Evolutionary conservation across 2,888 invertebrate genomes (phyloP).

Genomic region (Ectropis crepuscularia): DNA sequence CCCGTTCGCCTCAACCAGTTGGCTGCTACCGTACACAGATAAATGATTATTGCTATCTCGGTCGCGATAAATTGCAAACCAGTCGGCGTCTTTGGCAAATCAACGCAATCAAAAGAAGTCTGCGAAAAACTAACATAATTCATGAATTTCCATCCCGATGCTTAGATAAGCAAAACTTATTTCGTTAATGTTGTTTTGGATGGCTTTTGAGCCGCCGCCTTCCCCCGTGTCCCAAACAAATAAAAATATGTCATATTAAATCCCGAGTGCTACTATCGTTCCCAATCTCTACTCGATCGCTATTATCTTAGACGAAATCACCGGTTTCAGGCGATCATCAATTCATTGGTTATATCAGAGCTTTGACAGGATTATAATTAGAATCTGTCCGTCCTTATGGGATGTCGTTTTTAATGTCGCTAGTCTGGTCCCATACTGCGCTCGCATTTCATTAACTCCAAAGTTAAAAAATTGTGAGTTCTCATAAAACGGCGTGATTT

Average conservation of each 20-base stretch:
- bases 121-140: slow-evolving; percentile 24
- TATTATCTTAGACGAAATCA: slow-evolving; percentile 75
- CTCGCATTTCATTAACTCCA: slow-evolving; percentile 81
- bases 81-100: slow-evolving; percentile 27
- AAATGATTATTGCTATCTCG: slow-evolving; percentile 48
- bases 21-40: slow-evolving; percentile 48
- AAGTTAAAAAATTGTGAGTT: slow-evolving; percentile 79
- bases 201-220: slow-evolving; percentile 18
- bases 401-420: slow-evolving; percentile 83
- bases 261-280: slow-evolving; percentile 72
- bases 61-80: slow-evolving; percentile 23
- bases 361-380: slow-evolving; percentile 85
- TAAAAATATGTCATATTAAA: slow-evolving; percentile 67
- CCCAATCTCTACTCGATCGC: slow-evolving; percentile 51
- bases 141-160: slow-evolving; percentile 11
- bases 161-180: slow-evolving; percentile 15
- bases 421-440: slow-evolving; percentile 82
- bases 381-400: slow-evolving; percentile 81
- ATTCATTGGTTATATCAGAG: slow-evolving; percentile 78
- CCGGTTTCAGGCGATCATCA: slow-evolving; percentile 77
- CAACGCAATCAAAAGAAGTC: slow-evolving; percentile 21
- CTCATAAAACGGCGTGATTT: slow-evolving; percentile 83
- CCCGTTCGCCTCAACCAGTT: slow-evolving; percentile 48
- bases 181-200: slow-evolving; percentile 9
- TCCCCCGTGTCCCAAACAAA: slow-evolving; percentile 43